Evolutionary conservation across 2,888 invertebrate species (phyloP).

Genomic region (Elysia crispata): DNA sequence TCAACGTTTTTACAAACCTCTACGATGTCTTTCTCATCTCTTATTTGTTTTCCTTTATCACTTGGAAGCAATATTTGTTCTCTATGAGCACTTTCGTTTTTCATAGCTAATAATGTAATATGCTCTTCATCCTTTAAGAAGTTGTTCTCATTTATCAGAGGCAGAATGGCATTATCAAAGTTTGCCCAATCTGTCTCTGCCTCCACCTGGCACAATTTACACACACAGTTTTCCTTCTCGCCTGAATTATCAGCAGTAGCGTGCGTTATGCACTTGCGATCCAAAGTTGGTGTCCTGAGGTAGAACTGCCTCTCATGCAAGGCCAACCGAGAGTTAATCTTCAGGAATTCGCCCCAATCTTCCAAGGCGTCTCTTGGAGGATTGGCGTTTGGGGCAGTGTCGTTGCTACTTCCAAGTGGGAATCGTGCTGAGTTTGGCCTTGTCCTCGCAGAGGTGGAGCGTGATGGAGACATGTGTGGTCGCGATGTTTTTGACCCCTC

Average conservation of each 20-base stretch:
- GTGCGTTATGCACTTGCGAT: background rate
- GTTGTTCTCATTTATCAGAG: no score
- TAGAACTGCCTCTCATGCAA: conserved; percentile 3
- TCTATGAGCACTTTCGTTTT: no score
- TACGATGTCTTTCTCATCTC: no score
- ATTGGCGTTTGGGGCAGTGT: background rate
- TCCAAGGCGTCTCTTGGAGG: background rate
- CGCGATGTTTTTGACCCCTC: background rate
- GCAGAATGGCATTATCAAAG: no score
- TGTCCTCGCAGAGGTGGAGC: background rate
- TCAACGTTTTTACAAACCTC: no score
- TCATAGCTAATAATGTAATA: no score
- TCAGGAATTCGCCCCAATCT: background rate
- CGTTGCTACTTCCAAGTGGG: no score
- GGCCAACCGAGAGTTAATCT: background rate
- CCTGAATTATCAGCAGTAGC: background rate
- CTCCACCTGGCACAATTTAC: no score
- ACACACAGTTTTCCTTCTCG: background rate
- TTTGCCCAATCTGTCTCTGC: no score
- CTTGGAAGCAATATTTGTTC: no score
- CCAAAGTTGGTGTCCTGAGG: background rate
- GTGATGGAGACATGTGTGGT: background rate
- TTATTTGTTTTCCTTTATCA: no score
- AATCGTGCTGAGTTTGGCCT: background rate
- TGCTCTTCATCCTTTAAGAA: no score